These are phyloP conservation scores for Parauchenoglanis ngamensis DNA, from an alignment of 2,797 vertebrate species.

Conservation along the genomic window DNA sequence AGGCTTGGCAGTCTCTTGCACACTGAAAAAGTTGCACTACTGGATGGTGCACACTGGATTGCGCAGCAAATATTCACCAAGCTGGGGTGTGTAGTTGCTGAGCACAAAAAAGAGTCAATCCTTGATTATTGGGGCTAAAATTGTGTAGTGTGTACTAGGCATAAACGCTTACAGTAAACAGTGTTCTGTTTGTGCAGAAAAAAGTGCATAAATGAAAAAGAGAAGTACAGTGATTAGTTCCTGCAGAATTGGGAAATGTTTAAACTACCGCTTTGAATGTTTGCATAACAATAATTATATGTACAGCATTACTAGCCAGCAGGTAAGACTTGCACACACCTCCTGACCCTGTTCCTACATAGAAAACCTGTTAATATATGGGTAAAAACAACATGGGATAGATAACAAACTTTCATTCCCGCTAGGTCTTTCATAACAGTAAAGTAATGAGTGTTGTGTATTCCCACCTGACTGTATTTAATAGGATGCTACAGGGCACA, in stretches of 20 bases:
- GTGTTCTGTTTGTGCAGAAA: not conserved
- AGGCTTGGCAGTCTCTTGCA: too few species aligned
- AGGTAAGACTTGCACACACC: not conserved
- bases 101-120: not conserved
- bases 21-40: not conserved
- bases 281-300: not conserved
- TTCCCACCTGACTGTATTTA: too few species aligned
- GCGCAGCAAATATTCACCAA: not conserved
- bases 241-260: not conserved
- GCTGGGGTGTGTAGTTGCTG: not conserved
- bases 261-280: not conserved
- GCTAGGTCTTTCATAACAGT: too few species aligned
- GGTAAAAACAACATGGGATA: too few species aligned
- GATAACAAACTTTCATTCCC: too few species aligned
- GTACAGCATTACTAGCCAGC: not conserved
- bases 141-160: not conserved
- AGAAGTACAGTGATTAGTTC: not conserved
- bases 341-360: not conserved
- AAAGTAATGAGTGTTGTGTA: too few species aligned
- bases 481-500: too few species aligned
- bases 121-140: not conserved
- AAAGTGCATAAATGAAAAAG: not conserved
- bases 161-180: not conserved
- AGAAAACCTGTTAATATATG: too few species aligned
- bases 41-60: not conserved